phyloP scores from a whole-genome alignment of 2,113 vertebrate genomes.

The Phainopepla nitens region DNA sequence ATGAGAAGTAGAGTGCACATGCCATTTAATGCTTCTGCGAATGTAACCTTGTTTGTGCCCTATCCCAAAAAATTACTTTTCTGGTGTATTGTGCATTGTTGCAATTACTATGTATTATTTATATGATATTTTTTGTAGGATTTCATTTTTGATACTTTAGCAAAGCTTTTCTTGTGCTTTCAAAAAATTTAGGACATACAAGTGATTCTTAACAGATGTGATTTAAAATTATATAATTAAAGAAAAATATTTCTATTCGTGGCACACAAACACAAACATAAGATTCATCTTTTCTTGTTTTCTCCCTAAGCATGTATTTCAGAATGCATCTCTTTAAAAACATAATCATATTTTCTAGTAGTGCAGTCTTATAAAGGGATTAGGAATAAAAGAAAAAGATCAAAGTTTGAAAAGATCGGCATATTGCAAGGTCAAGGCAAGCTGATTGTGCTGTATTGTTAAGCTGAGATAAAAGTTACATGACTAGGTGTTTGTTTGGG shows the following conservation, averaged over 20 bases:
- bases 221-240: background rate
- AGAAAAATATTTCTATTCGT: background rate
- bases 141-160: background rate
- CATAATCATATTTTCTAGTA: background rate
- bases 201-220: background rate
- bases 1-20: background rate
- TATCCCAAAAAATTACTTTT: background rate
- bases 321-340: background rate
- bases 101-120: background rate
- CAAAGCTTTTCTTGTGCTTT: background rate
- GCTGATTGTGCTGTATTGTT: background rate
- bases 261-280: background rate
- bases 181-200: fast-evolving
- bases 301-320: background rate
- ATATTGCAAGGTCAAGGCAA: background rate
- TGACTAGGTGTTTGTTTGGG: background rate
- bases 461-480: background rate
- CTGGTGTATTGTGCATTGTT: background rate
- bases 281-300: background rate
- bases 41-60: background rate
- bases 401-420: background rate
- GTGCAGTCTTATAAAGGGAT: background rate
- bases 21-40: background rate
- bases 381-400: background rate
- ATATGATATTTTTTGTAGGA: background rate